Conservation (phyloP, 2,113 vertebrate species). For the Recurvirostra avosetta region DNA sequence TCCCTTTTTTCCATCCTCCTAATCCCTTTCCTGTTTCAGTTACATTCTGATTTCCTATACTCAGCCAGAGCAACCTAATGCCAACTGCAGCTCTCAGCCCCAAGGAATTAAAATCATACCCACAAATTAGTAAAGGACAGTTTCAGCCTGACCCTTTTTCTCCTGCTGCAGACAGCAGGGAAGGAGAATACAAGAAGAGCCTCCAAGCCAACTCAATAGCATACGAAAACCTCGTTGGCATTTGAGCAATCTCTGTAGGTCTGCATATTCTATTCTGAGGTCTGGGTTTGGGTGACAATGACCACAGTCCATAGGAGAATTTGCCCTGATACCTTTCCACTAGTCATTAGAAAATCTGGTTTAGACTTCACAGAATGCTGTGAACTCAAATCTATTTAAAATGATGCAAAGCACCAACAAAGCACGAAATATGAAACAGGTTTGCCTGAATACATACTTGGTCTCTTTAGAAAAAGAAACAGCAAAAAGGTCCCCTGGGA, state of each 20-base stretch:
- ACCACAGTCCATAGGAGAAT: background rate
- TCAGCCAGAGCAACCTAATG: background rate
- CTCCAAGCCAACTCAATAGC: background rate
- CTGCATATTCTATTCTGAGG: background rate
- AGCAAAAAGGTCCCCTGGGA: background rate
- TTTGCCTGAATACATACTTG: background rate
- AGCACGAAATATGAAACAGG: background rate
- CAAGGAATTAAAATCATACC: conserved; percentile 5
- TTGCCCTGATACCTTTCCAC: background rate
- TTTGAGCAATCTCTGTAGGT: background rate
- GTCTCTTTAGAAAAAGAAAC: background rate
- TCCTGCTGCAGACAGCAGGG: background rate
- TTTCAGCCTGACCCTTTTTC: background rate
- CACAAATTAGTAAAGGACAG: background rate
- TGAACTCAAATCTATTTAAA: background rate
- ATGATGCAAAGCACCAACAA: background rate
- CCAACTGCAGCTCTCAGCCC: background rate
- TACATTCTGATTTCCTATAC: background rate
- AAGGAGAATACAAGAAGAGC: background rate
- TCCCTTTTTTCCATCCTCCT: conserved; percentile 2
- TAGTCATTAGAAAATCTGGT: background rate
- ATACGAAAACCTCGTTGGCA: rapidly evolving
- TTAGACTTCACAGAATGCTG: background rate
- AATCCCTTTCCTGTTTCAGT: background rate
- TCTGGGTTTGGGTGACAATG: background rate